Evolutionary conservation across 2,888 invertebrate genomes (phyloP), one percentile per base, ranked within the genome.

Genomic region (Lasioglossum oenotherae): DNA sequence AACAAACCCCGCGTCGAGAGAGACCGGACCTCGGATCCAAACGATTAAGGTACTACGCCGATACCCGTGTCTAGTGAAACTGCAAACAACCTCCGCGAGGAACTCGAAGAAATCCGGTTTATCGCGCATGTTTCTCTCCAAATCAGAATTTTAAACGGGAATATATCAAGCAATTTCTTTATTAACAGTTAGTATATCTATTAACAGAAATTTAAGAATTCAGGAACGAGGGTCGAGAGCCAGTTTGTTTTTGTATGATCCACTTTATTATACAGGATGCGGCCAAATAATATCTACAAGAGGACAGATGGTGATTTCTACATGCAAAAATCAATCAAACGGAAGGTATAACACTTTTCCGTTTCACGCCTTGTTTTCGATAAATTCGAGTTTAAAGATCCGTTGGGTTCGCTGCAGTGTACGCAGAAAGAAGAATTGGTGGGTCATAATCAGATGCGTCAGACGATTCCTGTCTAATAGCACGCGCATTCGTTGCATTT

Each of bases 1-100:
- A 94, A 94, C 93, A 93, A 91, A 89, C 85, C 86, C 35, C 35
- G 75, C 41, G 75, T 57, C 74, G 69, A 84, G 76, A 80, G 73
- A 53, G 78, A 53, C 27, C 27, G 49, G 38, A 31, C 64, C 81
- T 77, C 46, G 78, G 82, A 81, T 80, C 74, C 73, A 49, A 75
- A 80, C 74, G 81, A 80, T 78, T 67, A 78, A 79, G 78, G 73
- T 53, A 78, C 76, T 74, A 41, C 72, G 74, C 78, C 64, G 49
- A 23, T 75, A 82, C 76, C 78, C 69, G 76, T 84, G 80, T 82
- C 49, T n/a, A 53, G 60, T 53, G 49, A 12, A 14, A 73, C 49
- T 60, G 64, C 31, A 75, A 67, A 78, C 80, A 73, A 53, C 23
- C 23, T 46, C n/a, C 16, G 19, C 14, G 38, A 31, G 16, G 16